Evolutionary conservation across 2,113 vertebrate genomes (phyloP), one percentile per base, ranked within the genome.

Genomic region (Bubo scandiacus): DNA sequence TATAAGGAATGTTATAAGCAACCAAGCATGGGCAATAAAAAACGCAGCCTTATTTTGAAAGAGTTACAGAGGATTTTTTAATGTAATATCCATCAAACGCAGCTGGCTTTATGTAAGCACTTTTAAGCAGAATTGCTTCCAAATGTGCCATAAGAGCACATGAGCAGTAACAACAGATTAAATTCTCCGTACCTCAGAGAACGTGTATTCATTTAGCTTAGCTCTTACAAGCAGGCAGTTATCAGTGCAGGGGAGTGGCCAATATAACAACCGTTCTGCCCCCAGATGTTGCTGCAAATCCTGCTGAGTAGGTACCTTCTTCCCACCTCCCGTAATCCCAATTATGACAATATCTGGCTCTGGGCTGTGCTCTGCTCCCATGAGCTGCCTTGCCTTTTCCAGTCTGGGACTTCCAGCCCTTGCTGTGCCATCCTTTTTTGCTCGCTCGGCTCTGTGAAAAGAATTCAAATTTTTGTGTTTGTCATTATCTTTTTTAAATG

Each of bases 121-220:
- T 95, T 92, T 87, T 68, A 88, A 91, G 70, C 45, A 87, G 54
- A 94, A 94, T 88, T 85, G 36, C 70, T 65, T 86, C 78, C 52
- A 82, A 96, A 91, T 85, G 81, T 93, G 70, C 74, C 54, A 15
- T 88, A 68, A 90, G 34, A 92, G 62, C 58, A 77, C 40, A 72
- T 27, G 16, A 92, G 29, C 78, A 90, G 79, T 82, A 96, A 90
- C 61, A 97, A 81, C 70, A 92, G 70, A 85, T 94, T 67, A 51
- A 32, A 75, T 70, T 89, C 94, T 85, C 84, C 81, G 2, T 52
- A 43, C 61, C 54, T 79, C 45, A 79, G 84, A 79, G 89, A 81
- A 75, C 1, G 9, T 30, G 26, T 63, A 36, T 71, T n/a, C 49
- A 16, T 77, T 57, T 38, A 65, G 27, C 52, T 57, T 61, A 82